Percentiles rank a stretch among this genome's conserved stretches.
Evolutionary conservation across 2,113 vertebrate species (phyloP).

Genomic region (Xiphophorus hellerii): DNA sequence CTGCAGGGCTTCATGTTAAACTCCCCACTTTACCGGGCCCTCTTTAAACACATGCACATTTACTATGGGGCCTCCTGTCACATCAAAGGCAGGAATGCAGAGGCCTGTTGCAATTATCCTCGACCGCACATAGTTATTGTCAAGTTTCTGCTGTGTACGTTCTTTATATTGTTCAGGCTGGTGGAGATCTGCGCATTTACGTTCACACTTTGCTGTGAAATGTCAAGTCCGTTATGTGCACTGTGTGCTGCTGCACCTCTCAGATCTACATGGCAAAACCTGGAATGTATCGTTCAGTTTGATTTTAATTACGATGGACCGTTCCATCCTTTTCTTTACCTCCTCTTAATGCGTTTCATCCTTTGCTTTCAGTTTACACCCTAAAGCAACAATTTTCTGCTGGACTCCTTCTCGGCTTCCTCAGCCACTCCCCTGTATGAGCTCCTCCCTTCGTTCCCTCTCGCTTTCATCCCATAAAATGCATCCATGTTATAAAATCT

Average conservation of each 20-base stretch:
- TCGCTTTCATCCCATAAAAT: neutral
- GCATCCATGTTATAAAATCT: neutral
- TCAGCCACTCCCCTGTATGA: neutral
- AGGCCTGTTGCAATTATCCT: conserved; percentile 45
- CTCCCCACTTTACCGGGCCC: conserved; percentile 23
- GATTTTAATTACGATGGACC: conserved; percentile 3
- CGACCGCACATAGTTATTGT: conserved; percentile 49
- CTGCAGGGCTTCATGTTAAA: conserved; percentile 15
- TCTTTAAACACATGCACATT: conserved; percentile 28
- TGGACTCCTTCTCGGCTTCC: neutral
- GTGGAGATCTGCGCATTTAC: conserved; percentile 29
- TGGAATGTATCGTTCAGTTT: conserved; percentile 14
- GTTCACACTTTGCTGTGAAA: conserved; percentile 45
- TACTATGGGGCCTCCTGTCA: conserved; percentile 11
- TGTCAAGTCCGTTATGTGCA: conserved; percentile 41
- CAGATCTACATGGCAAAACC: conserved; percentile 40
- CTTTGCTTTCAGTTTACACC: conserved; percentile 1
- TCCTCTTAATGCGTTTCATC: neutral
- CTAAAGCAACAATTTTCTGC: conserved; percentile 1
- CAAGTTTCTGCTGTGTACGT: conserved; percentile 25
- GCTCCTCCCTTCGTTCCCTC: conserved; percentile 1
- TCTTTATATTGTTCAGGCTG: conserved; percentile 16
- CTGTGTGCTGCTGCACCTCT: conserved; percentile 14
- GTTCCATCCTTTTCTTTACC: neutral
- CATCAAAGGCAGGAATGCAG: conserved; percentile 70